Base-by-base conservation (phyloP, 1,140 invertebrate species). In the Drosophila mauritiana region DNA sequence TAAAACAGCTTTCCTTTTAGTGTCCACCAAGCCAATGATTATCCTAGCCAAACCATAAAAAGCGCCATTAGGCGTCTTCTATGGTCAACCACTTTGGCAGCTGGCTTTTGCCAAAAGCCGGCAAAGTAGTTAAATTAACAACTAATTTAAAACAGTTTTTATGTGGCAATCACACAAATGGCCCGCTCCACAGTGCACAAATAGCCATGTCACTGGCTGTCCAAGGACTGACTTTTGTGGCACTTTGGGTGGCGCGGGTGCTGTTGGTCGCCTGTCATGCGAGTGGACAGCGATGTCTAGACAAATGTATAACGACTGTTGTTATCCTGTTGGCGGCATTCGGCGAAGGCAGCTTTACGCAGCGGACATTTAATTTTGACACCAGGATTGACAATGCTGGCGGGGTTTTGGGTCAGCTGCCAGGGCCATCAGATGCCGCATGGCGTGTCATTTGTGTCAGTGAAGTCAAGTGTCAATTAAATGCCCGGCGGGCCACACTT, bases 201-300 rank as follows among this genome's bases (percentile, higher is more conserved):
- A 57, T 36, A 36, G 36, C 45, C 42, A 36, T 69, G 68, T 72
- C 68, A 72, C 51, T 40, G 51, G 51, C 51, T 56, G 65, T 55
- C 67, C 63, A 68, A 37, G 42, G 51, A 25, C 49, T 54, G 31
- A 67, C 52, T 55, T 68, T 65, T 17, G 59, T 45, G 59, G 3
- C 31, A 25, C 31, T 31, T 31, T 10, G 17, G 46, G 20, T n/a
- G 31, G 13, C 8, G 40, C 13, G 3, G 40, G 20, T 37, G 31
- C 34, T 56, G 43, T 56, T 43, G 39, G 43, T 59, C 43, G 39
- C 55, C 59, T 70, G 74, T 69, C 82, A 74, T 76, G 63, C 45
- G 31, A 62, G 75, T 79, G 79, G 83, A 89, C 79, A 88, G 83
- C 78, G 84, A 49, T 51, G 83, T 88, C 83, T 88, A 88, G 83